These are phyloP conservation scores for Eudasyphora cyanicolor DNA, from an alignment of 2,888 invertebrate species.

Conservation along the genomic window DNA sequence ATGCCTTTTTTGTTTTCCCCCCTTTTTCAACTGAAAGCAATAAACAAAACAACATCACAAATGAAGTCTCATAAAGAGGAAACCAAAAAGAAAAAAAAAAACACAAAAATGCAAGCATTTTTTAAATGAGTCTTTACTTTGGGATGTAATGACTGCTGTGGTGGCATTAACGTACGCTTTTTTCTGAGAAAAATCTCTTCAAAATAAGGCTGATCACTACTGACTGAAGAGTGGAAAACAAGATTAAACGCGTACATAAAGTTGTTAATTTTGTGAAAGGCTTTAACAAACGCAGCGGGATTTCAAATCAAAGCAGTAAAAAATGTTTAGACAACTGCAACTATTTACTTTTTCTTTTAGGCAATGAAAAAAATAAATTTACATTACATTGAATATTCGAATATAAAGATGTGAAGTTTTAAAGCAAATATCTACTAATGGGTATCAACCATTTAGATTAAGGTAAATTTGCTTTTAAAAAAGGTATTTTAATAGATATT, in stretches of 20 bases:
- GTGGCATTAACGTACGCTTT: not conserved
- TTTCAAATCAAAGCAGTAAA: constrained; percentile 59
- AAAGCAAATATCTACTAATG: no score
- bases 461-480: no score
- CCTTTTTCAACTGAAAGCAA: not conserved
- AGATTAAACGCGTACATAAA: not conserved
- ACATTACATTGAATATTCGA: no score
- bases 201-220: not conserved
- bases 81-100: no score
- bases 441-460: no score
- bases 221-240: not conserved
- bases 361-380: no score
- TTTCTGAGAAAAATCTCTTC: not conserved
- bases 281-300: constrained; percentile 54
- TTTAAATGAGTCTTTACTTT: constrained; percentile 46
- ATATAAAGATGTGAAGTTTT: no score
- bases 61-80: constrained; percentile 29
- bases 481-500: no score
- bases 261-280: constrained; percentile 46
- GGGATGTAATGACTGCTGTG: no score
- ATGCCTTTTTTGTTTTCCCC: not conserved
- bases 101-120: constrained; percentile 51
- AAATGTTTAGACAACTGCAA: constrained; percentile 53
- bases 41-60: no score
- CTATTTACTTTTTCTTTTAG: constrained; percentile 52